Percentiles rank a stretch among this genome's conserved stretches.
Conservation (phyloP, 2,888 invertebrate genomes). For the Marronus borbonicus region DNA sequence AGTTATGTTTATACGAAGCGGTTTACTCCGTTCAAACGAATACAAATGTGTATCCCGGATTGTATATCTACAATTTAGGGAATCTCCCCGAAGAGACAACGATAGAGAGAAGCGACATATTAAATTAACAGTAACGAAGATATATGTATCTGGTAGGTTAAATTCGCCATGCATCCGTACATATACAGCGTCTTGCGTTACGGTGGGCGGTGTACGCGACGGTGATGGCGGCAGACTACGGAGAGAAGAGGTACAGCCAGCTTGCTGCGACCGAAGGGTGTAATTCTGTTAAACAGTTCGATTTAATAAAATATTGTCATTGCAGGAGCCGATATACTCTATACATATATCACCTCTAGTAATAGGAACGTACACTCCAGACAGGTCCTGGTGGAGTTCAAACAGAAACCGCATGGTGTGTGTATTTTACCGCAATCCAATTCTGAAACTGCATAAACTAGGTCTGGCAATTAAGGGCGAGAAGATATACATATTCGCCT, state of each 20-base stretch:
- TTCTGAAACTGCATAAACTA: slow-evolving; percentile 70
- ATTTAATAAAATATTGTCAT: slow-evolving; percentile 59
- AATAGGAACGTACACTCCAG: slow-evolving; percentile 65
- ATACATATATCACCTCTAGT: slow-evolving; percentile 69
- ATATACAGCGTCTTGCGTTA: slow-evolving; percentile 20
- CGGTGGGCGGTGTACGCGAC: slow-evolving; percentile 11
- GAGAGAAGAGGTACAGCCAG: slow-evolving; percentile 43
- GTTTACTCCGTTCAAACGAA: slow-evolving; percentile 26
- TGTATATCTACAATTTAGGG: slow-evolving; percentile 14
- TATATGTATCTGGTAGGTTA: slow-evolving; percentile 39
- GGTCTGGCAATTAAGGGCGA: slow-evolving; percentile 67
- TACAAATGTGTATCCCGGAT: slow-evolving; percentile 22
- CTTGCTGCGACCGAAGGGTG: slow-evolving; percentile 37
- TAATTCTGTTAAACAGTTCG: slow-evolving; percentile 58
- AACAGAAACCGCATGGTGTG: slow-evolving; percentile 68
- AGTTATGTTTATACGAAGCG: slow-evolving; percentile 23
- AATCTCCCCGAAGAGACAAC: slow-evolving; percentile 16
- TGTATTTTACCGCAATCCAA: slow-evolving; percentile 70
- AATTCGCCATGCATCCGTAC: slow-evolving; percentile 7
- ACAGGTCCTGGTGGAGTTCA: slow-evolving; percentile 68
- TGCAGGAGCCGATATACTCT: slow-evolving; percentile 56
- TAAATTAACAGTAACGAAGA: slow-evolving; percentile 50
- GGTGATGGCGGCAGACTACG: background rate
- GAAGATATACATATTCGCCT: slow-evolving; percentile 66
- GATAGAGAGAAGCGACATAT: slow-evolving; percentile 32